These are phyloP conservation scores for Microvelia longipes DNA, from an alignment of 1,140 invertebrate species.

Conservation along the genomic window DNA sequence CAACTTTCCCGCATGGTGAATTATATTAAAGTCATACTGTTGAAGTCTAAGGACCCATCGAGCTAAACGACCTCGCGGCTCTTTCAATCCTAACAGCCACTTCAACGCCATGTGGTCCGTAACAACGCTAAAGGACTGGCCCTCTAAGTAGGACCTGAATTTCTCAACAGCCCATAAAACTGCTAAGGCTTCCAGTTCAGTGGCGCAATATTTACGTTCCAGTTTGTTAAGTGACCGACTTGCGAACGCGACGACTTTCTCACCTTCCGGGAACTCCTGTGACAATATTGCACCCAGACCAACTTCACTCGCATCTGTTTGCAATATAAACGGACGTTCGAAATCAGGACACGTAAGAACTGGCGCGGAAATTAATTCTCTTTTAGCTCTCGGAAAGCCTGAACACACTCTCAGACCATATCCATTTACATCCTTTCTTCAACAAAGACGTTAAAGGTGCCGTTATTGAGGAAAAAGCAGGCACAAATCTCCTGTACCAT, in stretches of 20 bases:
- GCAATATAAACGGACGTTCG: no score
- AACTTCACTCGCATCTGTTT: no score
- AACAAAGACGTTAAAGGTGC: no score
- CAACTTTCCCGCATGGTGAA: conserved; percentile 15
- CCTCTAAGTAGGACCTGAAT: conserved; percentile 25
- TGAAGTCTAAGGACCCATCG: conserved; percentile 25
- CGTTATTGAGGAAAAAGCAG: no score
- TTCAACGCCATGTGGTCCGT: conserved; percentile 32
- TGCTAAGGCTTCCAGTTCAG: conserved; percentile 32
- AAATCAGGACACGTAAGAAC: conserved; percentile 21
- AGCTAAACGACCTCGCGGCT: conserved; percentile 29
- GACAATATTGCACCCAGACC: neutral
- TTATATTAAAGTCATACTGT: conserved; percentile 22
- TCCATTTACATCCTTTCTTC: no score
- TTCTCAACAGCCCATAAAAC: conserved; percentile 30
- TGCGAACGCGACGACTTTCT: conserved; percentile 27
- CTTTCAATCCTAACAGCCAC: conserved; percentile 31
- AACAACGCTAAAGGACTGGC: conserved; percentile 27
- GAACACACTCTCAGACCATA: conserved; percentile 14
- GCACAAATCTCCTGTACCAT: no score
- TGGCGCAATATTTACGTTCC: conserved; percentile 31
- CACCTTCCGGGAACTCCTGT: neutral
- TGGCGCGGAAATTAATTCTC: no score
- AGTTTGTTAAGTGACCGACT: conserved; percentile 25
- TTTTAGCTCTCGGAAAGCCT: no score